A percentile compares a stretch with the other conserved stretches of the same genome.
phyloP scores from a whole-genome alignment of 2,888 invertebrate genomes.

The Chrysolina oricalcia region DNA sequence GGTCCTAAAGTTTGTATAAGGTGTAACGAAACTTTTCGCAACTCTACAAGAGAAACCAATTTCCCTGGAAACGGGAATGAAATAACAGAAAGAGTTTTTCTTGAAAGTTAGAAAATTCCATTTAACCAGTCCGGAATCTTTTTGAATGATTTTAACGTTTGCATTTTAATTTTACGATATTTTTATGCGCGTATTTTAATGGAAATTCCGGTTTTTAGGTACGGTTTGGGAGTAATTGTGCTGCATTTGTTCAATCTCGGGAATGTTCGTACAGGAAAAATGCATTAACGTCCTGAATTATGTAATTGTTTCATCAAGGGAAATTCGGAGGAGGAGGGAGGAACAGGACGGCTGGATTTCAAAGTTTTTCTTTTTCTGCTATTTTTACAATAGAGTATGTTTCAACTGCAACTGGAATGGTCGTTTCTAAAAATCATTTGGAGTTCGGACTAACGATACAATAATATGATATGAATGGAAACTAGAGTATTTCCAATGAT shows the following conservation, averaged over 20 bases:
- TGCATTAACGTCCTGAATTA: constrained; percentile 46
- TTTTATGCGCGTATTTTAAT: constrained; percentile 50
- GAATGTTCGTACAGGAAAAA: constrained; percentile 43
- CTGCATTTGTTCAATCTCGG: constrained; percentile 43
- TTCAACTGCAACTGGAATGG: too few relatives aligned
- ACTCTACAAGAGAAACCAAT: constrained; percentile 55
- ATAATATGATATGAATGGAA: not conserved
- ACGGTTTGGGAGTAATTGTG: constrained; percentile 37
- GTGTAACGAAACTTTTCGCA: constrained; percentile 58
- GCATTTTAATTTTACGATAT: constrained; percentile 52
- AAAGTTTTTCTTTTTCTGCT: not conserved
- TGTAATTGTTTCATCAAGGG: constrained; percentile 41
- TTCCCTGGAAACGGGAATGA: constrained; percentile 58
- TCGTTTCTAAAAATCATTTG: too few relatives aligned
- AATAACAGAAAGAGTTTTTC: constrained; percentile 58
- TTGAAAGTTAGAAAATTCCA: constrained; percentile 52
- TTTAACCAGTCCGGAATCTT: constrained; percentile 43
- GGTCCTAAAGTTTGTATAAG: constrained; percentile 54
- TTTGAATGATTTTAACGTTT: constrained; percentile 50
- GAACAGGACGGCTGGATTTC: not conserved
- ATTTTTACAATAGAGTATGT: not conserved
- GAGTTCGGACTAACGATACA: not conserved
- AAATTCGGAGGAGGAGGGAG: not conserved
- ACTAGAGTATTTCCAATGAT: too few relatives aligned
- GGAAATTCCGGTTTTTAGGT: constrained; percentile 38